Conservation (phyloP, 2,888 invertebrate genomes). For the Stenichneumon culpator region DNA sequence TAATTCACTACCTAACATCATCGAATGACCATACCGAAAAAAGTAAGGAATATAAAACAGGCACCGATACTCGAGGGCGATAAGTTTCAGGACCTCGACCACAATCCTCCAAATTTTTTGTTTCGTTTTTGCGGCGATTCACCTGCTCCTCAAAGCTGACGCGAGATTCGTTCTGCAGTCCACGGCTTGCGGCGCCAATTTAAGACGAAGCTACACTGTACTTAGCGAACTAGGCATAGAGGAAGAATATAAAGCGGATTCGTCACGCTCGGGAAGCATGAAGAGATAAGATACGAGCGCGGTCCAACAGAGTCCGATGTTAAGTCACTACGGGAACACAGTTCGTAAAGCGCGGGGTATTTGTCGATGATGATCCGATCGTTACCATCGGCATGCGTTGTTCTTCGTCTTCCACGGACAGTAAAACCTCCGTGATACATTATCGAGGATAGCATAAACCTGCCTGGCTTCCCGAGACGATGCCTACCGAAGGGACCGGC, state of each 20-base stretch:
- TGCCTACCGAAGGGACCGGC: conserved; percentile 16
- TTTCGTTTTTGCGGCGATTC: background rate
- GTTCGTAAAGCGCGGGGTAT: conserved; percentile 70
- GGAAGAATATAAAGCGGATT: conserved; percentile 55
- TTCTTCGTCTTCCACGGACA: conserved; percentile 41
- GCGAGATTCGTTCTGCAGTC: background rate
- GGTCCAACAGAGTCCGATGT: conserved; percentile 22
- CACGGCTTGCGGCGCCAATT: background rate
- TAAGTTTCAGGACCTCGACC: too few species aligned
- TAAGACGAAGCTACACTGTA: background rate
- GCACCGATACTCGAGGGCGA: too few species aligned
- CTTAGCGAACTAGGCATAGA: conserved; percentile 29
- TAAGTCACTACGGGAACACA: conserved; percentile 60
- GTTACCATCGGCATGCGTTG: conserved; percentile 50
- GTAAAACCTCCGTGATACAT: conserved; percentile 57
- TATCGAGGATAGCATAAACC: conserved; percentile 48
- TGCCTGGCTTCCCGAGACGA: conserved; percentile 16
- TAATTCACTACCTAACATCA: too few species aligned
- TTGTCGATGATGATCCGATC: conserved; percentile 70
- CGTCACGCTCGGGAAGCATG: conserved; percentile 67
- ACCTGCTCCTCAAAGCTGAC: background rate
- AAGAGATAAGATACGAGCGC: conserved; percentile 54
- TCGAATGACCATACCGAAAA: too few species aligned
- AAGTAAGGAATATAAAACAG: too few species aligned
- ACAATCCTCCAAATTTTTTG: too few species aligned